Conservation (phyloP, 2,113 vertebrate species). For the Cryptomyrus ogoouensis region DNA sequence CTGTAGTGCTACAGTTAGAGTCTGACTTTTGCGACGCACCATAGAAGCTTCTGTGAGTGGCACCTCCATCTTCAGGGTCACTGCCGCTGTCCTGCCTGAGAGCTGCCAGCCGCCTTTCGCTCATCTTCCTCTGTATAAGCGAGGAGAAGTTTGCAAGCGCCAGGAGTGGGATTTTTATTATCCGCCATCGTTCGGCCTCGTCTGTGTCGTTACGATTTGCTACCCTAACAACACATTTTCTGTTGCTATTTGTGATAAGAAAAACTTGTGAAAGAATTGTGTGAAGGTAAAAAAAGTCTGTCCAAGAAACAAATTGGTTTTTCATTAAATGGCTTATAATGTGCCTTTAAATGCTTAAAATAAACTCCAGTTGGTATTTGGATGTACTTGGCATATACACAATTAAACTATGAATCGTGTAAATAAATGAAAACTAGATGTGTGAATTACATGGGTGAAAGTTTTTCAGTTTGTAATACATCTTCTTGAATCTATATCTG, state of each 20-base stretch:
- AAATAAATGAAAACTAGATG: background rate
- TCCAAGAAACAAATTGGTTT: background rate
- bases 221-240: background rate
- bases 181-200: background rate
- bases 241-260: background rate
- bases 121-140: constrained; percentile 61
- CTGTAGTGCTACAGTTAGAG: background rate
- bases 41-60: constrained; percentile 49
- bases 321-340: background rate
- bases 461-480: background rate
- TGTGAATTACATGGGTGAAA: background rate
- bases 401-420: background rate
- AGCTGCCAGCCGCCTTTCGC: constrained; percentile 61
- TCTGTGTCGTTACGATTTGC: background rate
- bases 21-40: constrained; percentile 46
- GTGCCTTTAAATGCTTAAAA: background rate
- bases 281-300: background rate
- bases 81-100: constrained; percentile 57
- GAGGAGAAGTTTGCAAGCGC: constrained; percentile 16
- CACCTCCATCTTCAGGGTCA: constrained; percentile 70
- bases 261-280: background rate
- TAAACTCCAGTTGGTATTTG: background rate
- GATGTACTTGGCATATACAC: background rate
- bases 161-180: background rate
- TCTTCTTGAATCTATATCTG: background rate